Base-by-base conservation (phyloP, 2,888 invertebrate genomes). In the Aphidius colemani region DNA sequence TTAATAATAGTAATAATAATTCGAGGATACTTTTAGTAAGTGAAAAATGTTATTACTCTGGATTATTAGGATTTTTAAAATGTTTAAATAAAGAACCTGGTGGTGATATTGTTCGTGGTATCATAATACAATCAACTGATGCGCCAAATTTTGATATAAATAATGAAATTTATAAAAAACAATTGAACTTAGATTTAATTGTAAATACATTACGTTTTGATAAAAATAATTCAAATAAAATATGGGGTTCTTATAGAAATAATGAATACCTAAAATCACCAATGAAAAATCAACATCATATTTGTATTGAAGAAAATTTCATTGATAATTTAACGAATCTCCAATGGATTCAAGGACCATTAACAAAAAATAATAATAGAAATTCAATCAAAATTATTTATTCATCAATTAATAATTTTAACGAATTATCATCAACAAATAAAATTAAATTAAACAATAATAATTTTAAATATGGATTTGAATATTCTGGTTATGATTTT, bases 31-130 rank as follows among this genome's bases (percentile, higher is more conserved):
- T 92, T 1, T 77, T 96, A 0, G 60, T 66, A 2, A 57, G 66
- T 39, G 66, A 69, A 8, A 64, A 61, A 51, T 53, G 64, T 39
- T 67, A 66, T 11, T 62, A 69, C 7, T 68, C 43, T 40, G 98
- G 98, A 10, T 84, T 96, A 1, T 79, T 95, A 30, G 98, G 98
- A n/a, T 83, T 96, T 62, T 88, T 93, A 0, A 95, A 95, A 73
- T 96, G 96, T 80, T 79, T 98, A 41, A 86, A 91, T 65, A 90
- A 86, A 72, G 96, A 96, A 77, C 89, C 90, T 1, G 91, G 91
- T 69, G 78, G 81, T 3, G 78, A 87, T 69, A 78, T 87, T 1
- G 83, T 88, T 1, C 85, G 85, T 59, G 88, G 88, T 63, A 79
- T 93, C 7, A 85, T 90, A 49, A 87, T 92, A 62, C 77, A 82